A percentile compares a stretch with the other conserved stretches of the same genome.
Conservation (phyloP, 2,888 invertebrate genomes). For the Drosophila subsilvestris region DNA sequence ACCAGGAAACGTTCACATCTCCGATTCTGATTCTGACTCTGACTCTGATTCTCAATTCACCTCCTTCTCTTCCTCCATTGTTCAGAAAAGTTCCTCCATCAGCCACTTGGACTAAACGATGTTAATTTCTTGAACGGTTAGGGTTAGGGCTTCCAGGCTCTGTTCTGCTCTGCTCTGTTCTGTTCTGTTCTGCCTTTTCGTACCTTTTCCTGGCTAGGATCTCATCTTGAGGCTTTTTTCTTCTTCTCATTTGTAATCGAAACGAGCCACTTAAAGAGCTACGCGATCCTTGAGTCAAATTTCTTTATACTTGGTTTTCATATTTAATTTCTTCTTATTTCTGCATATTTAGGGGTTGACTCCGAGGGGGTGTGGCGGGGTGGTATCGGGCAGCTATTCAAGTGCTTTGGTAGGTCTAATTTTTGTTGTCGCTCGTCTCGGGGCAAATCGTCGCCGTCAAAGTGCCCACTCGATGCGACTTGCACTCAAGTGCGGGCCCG, state of each 20-base stretch:
- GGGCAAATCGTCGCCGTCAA: slow-evolving; percentile 68
- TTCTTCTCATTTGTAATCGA: slow-evolving; percentile 69
- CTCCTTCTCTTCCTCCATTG: slow-evolving; percentile 20
- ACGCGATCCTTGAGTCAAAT: slow-evolving; percentile 57
- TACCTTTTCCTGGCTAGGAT: slow-evolving; percentile 46
- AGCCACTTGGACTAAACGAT: slow-evolving; percentile 74
- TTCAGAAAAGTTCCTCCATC: slow-evolving; percentile 23
- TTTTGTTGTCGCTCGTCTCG: slow-evolving; percentile 72
- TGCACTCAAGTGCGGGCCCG: slow-evolving; percentile 57
- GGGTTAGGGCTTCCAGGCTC: slow-evolving; percentile 24
- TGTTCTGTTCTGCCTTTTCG: slow-evolving; percentile 5
- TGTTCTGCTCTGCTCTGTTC: slow-evolving; percentile 15
- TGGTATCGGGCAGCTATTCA: slow-evolving; percentile 39
- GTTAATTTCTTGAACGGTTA: slow-evolving; percentile 69
- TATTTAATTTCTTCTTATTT: slow-evolving; percentile 43
- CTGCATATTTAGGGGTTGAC: slow-evolving; percentile 59
- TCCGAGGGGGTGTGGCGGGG: slow-evolving; percentile 54
- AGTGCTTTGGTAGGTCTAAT: slow-evolving; percentile 67
- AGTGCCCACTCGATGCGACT: slow-evolving; percentile 74
- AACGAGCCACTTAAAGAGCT: slow-evolving; percentile 80
- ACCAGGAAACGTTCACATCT: slow-evolving; percentile 57
- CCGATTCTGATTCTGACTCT: background rate
- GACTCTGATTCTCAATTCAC: slow-evolving; percentile 13
- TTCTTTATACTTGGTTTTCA: slow-evolving; percentile 57
- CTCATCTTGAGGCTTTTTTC: slow-evolving; percentile 57